These are phyloP conservation scores for Amblyjoppa fuscipennis DNA, from an alignment of 2,888 invertebrate species.

Conservation along the genomic window DNA sequence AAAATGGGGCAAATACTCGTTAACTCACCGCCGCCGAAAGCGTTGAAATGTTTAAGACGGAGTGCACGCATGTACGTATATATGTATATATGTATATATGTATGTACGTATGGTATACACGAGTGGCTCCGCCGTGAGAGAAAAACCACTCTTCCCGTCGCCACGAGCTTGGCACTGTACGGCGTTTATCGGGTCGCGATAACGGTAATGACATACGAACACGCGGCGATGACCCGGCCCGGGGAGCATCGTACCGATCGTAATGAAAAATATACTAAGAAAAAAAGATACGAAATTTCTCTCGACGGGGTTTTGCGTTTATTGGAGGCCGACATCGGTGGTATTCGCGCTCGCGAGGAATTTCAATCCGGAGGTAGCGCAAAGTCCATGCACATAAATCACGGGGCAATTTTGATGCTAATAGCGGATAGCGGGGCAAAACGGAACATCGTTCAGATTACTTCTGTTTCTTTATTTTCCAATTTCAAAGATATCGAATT, in stretches of 20 bases:
- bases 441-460: slow-evolving; percentile 15
- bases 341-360: neutral
- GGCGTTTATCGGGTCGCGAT: slow-evolving; percentile 56
- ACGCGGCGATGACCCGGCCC: slow-evolving; percentile 47
- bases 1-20: slow-evolving; percentile 37
- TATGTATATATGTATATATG: neutral
- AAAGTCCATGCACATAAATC: slow-evolving; percentile 53
- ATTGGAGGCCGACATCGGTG: neutral
- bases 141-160: neutral
- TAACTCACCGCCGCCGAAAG: slow-evolving; percentile 2
- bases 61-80: neutral
- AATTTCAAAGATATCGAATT: too few relatives aligned
- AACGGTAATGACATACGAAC: slow-evolving; percentile 63
- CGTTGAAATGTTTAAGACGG: neutral
- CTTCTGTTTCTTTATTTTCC: too few relatives aligned
- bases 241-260: slow-evolving; percentile 22
- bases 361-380: slow-evolving; percentile 52
- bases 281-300: slow-evolving; percentile 3
- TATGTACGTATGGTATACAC: neutral
- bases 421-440: neutral
- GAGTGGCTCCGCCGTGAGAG: neutral
- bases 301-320: neutral
- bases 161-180: neutral
- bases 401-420: slow-evolving; percentile 57
- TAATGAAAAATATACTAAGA: slow-evolving; percentile 6